Evolutionary conservation across 2,888 invertebrate genomes (phyloP), one percentile per base, ranked within the genome.

Genomic region (Drosophila anomelani): DNA sequence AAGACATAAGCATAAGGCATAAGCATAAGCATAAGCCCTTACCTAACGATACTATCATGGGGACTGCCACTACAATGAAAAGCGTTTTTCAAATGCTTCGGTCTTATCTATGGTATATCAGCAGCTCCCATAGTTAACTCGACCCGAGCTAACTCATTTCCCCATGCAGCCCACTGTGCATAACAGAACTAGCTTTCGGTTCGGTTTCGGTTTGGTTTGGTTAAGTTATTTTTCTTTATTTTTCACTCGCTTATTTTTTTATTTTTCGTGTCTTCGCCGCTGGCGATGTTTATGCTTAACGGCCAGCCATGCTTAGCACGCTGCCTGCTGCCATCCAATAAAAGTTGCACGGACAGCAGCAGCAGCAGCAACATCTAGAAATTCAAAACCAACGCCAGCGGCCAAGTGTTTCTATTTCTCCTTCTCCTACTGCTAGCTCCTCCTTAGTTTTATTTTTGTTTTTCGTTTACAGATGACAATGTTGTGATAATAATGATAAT

Each of bases 251-350:
- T 36, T 56, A 56, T 54, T 54, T 54, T 54, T 41, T 41, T 53
- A 53, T 53, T 76, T 64, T 61, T 49, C 53, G 56, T 49, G 63
- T 63, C 75, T 67, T 54, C 26, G 68, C 84, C 80, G 64, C 63
- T 70, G 85, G 88, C 77, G 26, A 66, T 81, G 82, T 77, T 69
- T 67, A 64, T 77, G 82, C 80, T 87, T 75, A 81, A 78, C 64
- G 79, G 80, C 44, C 77, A 81, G 62, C 77, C 77, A 72, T 81
- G 87, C 80, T 85, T 81, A 85, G 81, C 88, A 77, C 85, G 85
- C 73, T 62, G 85, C 73, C 59, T 49, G 51, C 59, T 49, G 51
- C 66, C 73, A 68, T 67, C 62, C 81, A 76, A 79, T 81, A 69
- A 77, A 87, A 80, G 64, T 67, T 67, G 76, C 68, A 72, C 49